These are phyloP conservation scores for Elephantulus edwardii DNA, from an alignment of 2,113 vertebrate genomes.

Conservation along the genomic window DNA sequence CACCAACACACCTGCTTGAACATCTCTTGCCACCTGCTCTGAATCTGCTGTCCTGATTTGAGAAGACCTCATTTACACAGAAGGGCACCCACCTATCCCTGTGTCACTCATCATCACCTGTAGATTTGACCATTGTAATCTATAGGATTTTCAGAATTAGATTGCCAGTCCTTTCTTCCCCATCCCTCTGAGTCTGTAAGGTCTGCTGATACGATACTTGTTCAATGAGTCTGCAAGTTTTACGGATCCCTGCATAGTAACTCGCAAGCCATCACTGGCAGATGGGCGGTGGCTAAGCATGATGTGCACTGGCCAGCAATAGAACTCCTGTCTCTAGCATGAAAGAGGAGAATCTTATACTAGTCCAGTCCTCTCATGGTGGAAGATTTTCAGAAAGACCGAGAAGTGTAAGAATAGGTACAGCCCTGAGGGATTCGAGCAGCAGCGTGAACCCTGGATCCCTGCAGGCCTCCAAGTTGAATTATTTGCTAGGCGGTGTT, in stretches of 20 bases:
- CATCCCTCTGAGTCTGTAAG: not conserved
- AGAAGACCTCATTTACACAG: not conserved
- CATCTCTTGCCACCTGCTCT: not conserved
- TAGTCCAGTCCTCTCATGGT: not conserved
- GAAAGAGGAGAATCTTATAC: not conserved
- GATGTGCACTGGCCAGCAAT: not conserved
- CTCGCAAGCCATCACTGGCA: not conserved
- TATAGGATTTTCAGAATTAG: not conserved
- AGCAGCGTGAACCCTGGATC: slow-evolving; percentile 14
- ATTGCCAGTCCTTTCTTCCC: not conserved
- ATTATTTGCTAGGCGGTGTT: slow-evolving; percentile 1
- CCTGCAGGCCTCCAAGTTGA: slow-evolving; percentile 5
- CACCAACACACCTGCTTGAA: not conserved
- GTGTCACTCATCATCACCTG: not conserved
- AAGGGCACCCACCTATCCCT: not conserved
- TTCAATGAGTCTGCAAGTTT: no score
- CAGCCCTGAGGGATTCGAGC: not conserved
- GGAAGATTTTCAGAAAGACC: not conserved
- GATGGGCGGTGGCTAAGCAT: not conserved
- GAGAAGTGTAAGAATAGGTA: not conserved
- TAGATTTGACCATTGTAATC: not conserved
- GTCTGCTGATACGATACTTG: not conserved
- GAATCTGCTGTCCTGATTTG: not conserved
- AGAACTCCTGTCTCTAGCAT: not conserved
- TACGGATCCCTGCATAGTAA: not conserved